These are phyloP conservation scores for Synanthedon formicaeformis DNA, from an alignment of 2,888 invertebrate genomes.

Conservation along the genomic window DNA sequence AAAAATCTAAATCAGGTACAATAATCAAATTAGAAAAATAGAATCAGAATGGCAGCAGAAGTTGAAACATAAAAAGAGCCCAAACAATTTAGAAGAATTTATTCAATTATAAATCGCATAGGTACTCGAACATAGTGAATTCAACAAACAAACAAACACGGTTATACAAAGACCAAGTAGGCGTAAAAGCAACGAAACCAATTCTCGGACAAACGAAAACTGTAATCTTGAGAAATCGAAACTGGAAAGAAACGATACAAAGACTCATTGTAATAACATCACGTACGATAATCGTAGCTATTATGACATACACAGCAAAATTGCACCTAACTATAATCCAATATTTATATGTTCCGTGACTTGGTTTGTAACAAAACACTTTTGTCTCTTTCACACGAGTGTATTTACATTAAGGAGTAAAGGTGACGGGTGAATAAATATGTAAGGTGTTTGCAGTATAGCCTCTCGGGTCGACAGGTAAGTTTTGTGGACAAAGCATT, in stretches of 20 bases:
- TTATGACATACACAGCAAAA: constrained; percentile 65
- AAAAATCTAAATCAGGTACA: too few species aligned
- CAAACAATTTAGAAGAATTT: too few species aligned
- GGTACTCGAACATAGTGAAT: neutral
- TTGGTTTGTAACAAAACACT: constrained; percentile 10
- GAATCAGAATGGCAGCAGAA: too few species aligned
- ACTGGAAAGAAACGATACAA: constrained; percentile 18
- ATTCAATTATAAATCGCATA: too few species aligned
- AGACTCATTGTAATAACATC: constrained; percentile 61
- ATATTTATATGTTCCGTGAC: constrained; percentile 64
- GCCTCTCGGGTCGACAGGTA: constrained; percentile 56
- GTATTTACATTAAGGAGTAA: constrained; percentile 11
- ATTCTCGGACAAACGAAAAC: constrained; percentile 41
- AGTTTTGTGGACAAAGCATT: constrained; percentile 50
- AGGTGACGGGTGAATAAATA: constrained; percentile 18
- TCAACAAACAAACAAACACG: constrained; percentile 14
- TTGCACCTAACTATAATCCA: constrained; percentile 68
- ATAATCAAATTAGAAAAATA: too few species aligned
- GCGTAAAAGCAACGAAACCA: constrained; percentile 34
- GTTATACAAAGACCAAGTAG: constrained; percentile 32
- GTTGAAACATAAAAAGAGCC: too few species aligned
- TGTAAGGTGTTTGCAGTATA: constrained; percentile 46
- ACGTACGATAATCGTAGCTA: constrained; percentile 66
- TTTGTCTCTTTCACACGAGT: constrained; percentile 14
- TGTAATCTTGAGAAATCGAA: constrained; percentile 57